Evolutionary conservation across 2,888 invertebrate species (phyloP), one percentile per base, ranked within the genome.

Genomic region (Dyspetes luteomarginatus): DNA sequence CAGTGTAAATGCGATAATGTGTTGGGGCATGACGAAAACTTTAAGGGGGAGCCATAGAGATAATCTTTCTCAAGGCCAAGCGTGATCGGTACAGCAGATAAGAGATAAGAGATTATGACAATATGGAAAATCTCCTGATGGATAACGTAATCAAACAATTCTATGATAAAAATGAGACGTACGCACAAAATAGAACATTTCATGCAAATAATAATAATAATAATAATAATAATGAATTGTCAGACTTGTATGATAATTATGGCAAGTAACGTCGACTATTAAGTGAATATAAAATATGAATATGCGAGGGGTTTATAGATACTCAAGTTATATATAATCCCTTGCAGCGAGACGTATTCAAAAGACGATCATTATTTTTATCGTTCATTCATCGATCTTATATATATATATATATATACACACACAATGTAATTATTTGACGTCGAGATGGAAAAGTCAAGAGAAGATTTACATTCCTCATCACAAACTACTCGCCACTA

Each of bases 331-430:
- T 7, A 41, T 15, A 15, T 65, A 22, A 43, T n/a, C n/a, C n/a
- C n/a, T n/a, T n/a, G n/a, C n/a, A n/a, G n/a, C 48, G 55, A 68
- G 65, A 12, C 43, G 5, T 15, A 36, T 50, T 45, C 43, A 22
- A 67, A 56, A 50, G 24, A 58, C 41, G 48, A 79, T 55, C 77
- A 80, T 80, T 76, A 77, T 82, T 82, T 77, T 73, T 69, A 82
- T 82, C 78, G 60, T 55, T 72, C 62, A 55, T 75, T 36, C 71
- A 75, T 75, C 67, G 56, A 19, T 17, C 41, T 36, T 73, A 36
- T 9, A 28, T 9, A n/a, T n/a, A n/a, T n/a, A n/a, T n/a, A n/a
- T n/a, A n/a, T n/a, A n/a, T n/a, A n/a, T 17, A 36, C 26, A 48
- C 9, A 22, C 22, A 28, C 26, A 26, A 60, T 67, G 43, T 36